phyloP scores from a whole-genome alignment of 2,888 invertebrate species.

The Thymelicus acteon region DNA sequence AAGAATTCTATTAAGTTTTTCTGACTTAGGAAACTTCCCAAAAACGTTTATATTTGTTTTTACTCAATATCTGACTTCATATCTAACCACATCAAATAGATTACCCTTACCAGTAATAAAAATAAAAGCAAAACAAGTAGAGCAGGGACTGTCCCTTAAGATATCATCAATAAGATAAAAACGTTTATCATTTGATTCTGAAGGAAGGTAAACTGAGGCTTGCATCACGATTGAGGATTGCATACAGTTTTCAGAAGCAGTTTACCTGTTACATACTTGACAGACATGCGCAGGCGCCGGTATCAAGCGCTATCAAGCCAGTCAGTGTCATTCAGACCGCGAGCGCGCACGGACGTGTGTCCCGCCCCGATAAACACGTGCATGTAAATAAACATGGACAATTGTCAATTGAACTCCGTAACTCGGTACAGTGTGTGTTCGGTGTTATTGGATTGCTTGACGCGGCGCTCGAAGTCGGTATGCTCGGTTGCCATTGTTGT shows the following conservation, averaged over 20 bases:
- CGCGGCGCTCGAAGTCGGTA: conserved; percentile 53
- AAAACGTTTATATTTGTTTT: neutral
- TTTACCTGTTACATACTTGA: conserved; percentile 68
- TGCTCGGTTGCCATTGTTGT: conserved; percentile 61
- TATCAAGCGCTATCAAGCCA: conserved; percentile 45
- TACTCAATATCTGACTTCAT: neutral
- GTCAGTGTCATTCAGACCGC: conserved; percentile 62
- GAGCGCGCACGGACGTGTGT: conserved; percentile 58
- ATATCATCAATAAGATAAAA: conserved; percentile 13
- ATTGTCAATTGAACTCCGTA: conserved; percentile 56
- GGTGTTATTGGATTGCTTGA: conserved; percentile 64
- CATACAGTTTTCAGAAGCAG: conserved; percentile 65
- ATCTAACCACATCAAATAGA: neutral
- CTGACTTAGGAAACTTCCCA: neutral
- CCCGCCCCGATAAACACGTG: conserved; percentile 55
- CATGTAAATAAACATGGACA: conserved; percentile 70
- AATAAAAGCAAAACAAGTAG: neutral
- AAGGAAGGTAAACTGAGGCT: conserved; percentile 55
- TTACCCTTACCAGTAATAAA: conserved; percentile 1
- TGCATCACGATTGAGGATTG: conserved; percentile 54
- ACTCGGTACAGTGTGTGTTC: conserved; percentile 48
- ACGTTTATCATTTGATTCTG: conserved; percentile 31
- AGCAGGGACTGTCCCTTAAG: conserved; percentile 14
- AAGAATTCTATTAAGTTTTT: neutral
- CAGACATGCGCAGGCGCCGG: conserved; percentile 59